phyloP scores from a whole-genome alignment of 1,140 invertebrate species.

The Drosophila sturtevanti region DNA sequence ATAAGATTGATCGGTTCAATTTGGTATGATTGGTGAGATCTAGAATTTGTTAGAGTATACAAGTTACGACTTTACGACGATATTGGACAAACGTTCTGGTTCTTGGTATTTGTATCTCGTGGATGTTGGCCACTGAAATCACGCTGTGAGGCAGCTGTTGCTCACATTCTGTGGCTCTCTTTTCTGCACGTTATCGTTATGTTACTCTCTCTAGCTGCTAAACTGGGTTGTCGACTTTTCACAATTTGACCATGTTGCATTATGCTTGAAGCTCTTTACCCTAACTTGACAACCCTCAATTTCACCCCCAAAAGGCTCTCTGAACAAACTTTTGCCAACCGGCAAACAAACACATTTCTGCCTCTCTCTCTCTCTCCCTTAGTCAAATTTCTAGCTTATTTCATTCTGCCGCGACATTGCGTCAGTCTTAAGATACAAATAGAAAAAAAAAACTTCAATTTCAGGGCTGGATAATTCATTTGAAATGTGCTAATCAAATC shows the following conservation, averaged over 20 bases:
- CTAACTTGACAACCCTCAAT: conserved; percentile 4
- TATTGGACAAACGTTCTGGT: not conserved
- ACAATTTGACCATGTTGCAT: not conserved
- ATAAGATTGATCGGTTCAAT: too few species aligned
- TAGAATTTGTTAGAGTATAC: not conserved
- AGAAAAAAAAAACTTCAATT: conserved; percentile 14
- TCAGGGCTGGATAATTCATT: not conserved
- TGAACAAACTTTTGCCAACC: not conserved
- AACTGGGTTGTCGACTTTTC: conserved; percentile 9
- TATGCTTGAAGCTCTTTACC: not conserved
- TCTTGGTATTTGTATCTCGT: not conserved
- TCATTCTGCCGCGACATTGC: conserved; percentile 4
- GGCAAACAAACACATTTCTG: conserved; percentile 1
- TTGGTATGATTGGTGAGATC: too few species aligned
- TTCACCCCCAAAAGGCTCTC: not conserved
- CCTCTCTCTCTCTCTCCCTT: not conserved
- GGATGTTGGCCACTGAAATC: conserved; percentile 4
- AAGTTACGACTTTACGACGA: not conserved
- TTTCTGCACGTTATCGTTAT: not conserved
- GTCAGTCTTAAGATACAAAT: conserved; percentile 17
- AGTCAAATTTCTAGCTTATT: conserved; percentile 12
- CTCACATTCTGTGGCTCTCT: conserved; percentile 3
- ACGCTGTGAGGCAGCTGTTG: conserved; percentile 16
- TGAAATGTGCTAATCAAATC: conserved; percentile 31
- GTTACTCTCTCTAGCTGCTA: not conserved